Evolutionary conservation across 1,140 invertebrate species (phyloP), one percentile per base, ranked within the genome.

Genomic region (Lepidurus apus): DNA sequence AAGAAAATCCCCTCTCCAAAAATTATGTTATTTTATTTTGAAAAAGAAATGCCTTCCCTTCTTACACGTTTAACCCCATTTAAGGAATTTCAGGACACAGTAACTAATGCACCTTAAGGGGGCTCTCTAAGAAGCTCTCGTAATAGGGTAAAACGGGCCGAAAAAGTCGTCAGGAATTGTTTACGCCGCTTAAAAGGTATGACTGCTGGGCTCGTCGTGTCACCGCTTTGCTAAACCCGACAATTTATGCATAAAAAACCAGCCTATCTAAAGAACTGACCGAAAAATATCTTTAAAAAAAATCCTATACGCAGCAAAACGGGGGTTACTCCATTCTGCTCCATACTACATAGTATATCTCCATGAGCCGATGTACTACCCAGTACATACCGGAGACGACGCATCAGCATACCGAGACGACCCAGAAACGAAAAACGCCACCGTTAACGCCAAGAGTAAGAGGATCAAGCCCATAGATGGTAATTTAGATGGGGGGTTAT

Each of bases 401-500:
- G 1, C 26, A 26, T 26, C 26, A 26, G 26, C 24, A 75, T 7
- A 42, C 4, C 24, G 42, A 75, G 74, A 6, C 24, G 13, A 75
- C 74, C 26, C 74, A 3, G 11, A 75, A 24, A 17, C 24, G 74
- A 75, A 34, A 34, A 34, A 65, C 13, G 17, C 47, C 45, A 17
- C 11, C 3, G 47, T 53, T 53, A 53, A 6, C 47, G 47, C 17
- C 53, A n/a, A 65, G 53, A 1, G 8, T 7, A 65, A 65, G 53
- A 9, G 53, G 53, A 65, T 65, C 53, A 65, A 65, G 53, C 53
- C 53, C 53, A 65, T 65, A 65, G 53, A 21, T 65, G 53, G 53
- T 21, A 65, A 65, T 21, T 65, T 65, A 21, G 53, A 65, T 7
- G 53, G 45, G 13, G 53, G 21, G 21, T n/a, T n/a, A n/a, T n/a